Percentiles rank a stretch among this genome's conserved stretches.
Conservation (phyloP, 30 jellyfish, hydroid and myxozoan species). For the Hydractinia symbiolongicarpus region DNA sequence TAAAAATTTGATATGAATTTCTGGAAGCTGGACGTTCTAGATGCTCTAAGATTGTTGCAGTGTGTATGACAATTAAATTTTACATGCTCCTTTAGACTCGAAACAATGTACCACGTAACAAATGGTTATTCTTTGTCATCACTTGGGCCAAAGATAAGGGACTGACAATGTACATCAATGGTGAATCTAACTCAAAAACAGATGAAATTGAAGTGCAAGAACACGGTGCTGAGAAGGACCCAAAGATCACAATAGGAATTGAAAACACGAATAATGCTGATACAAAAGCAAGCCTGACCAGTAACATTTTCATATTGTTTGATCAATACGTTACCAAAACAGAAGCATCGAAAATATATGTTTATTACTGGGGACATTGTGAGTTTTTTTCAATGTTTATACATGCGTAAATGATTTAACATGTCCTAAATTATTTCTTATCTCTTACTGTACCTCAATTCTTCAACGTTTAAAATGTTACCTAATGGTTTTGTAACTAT, state of each 20-base stretch:
- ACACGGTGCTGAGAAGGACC: constrained; percentile 63
- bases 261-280: constrained; percentile 32
- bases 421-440: background rate
- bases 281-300: constrained; percentile 21
- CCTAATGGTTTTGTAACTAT: background rate
- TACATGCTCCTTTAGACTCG: too few relatives aligned
- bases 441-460: background rate
- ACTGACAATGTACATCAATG: constrained; percentile 70
- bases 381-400: constrained; percentile 20
- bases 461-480: background rate
- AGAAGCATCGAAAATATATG: constrained; percentile 80
- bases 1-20: too few relatives aligned
- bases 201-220: constrained; percentile 71
- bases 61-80: too few relatives aligned
- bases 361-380: constrained; percentile 93
- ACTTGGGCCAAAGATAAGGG: constrained; percentile 91
- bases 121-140: constrained; percentile 64
- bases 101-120: constrained; percentile 34
- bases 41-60: too few relatives aligned
- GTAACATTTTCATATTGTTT: constrained; percentile 56
- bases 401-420: background rate
- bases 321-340: constrained; percentile 53
- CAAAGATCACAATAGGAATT: constrained; percentile 63
- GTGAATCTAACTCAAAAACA: constrained; percentile 44
- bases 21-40: too few relatives aligned